phyloP scores from a whole-genome alignment of 2,888 invertebrate species.

The Megalurothrips usitatus region DNA sequence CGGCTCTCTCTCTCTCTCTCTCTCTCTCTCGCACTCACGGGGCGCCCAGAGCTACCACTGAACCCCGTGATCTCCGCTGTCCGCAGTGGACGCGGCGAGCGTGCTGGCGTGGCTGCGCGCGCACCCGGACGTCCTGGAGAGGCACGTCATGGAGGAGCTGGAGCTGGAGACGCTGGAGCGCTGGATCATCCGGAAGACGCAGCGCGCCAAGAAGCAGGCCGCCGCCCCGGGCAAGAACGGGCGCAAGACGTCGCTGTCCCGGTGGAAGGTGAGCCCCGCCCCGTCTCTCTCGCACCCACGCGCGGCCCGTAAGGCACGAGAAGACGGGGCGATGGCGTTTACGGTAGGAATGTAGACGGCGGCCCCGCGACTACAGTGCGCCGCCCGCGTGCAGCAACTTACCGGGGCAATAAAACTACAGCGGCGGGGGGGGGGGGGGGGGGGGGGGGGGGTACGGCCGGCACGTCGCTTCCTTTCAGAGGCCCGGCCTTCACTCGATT shows the following conservation, averaged over 20 bases:
- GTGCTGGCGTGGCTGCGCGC: slow-evolving; percentile 54
- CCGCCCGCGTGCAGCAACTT: too few species aligned
- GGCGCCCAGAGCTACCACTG: too few species aligned
- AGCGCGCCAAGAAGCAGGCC: slow-evolving; percentile 48
- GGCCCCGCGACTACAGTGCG: too few species aligned
- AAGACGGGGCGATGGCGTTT: too few species aligned
- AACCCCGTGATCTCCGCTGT: too few species aligned
- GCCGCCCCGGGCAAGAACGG: not conserved
- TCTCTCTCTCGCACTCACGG: too few species aligned
- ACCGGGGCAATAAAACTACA: too few species aligned
- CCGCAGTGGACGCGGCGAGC: slow-evolving; percentile 43
- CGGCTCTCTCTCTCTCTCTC: too few species aligned
- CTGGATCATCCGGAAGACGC: slow-evolving; percentile 59
- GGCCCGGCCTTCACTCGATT: not conserved
- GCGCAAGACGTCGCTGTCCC: not conserved
- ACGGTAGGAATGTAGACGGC: too few species aligned
- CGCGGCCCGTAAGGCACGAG: too few species aligned
- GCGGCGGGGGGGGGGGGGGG: not conserved
- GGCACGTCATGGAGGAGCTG: slow-evolving; percentile 59
- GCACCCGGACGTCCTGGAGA: slow-evolving; percentile 62
- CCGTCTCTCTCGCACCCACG: too few species aligned
- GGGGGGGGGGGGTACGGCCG: not conserved
- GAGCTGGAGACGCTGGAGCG: slow-evolving; percentile 59
- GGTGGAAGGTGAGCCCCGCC: not conserved
- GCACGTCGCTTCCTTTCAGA: not conserved